Percentiles rank a stretch among this genome's conserved stretches.
Evolutionary conservation across 2,113 vertebrate species (phyloP).

Genomic region (Amblyornis subalaris): DNA sequence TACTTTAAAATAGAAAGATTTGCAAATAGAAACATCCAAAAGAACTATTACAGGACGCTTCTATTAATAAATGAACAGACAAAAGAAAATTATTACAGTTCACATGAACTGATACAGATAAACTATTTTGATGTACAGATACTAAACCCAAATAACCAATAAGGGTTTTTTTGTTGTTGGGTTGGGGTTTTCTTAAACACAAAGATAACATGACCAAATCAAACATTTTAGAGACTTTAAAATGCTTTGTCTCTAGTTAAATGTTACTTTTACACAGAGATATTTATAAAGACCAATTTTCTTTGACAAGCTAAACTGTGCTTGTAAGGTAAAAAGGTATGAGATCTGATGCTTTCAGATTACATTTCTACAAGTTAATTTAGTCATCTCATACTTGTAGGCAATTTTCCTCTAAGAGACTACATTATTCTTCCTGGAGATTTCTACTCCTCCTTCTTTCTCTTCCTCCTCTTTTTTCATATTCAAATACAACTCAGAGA

Average conservation of each 20-base stretch:
- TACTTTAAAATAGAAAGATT: not conserved
- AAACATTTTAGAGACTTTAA: not conserved
- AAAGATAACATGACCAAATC: not conserved
- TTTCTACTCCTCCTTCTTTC: slow-evolving; percentile 4
- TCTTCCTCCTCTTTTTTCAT: not conserved
- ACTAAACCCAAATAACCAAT: not conserved
- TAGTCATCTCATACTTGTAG: slow-evolving; percentile 13
- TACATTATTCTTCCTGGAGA: not conserved
- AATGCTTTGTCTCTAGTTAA: slow-evolving; percentile 5
- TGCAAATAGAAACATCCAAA: not conserved
- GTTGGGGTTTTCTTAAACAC: not conserved
- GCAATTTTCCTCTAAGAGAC: slow-evolving; percentile 45
- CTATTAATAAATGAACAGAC: not conserved
- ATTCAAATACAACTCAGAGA: not conserved
- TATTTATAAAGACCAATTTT: slow-evolving; percentile 40
- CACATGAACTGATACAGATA: not conserved
- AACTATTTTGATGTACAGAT: not conserved
- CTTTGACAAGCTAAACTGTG: slow-evolving; percentile 41
- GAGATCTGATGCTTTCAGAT: slow-evolving; percentile 20
- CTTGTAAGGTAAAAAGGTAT: not conserved
- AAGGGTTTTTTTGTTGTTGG: accelerated
- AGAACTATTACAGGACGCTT: not conserved
- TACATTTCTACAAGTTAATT: slow-evolving; percentile 33
- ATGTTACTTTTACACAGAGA: not conserved
- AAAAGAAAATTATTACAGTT: not conserved